phyloP scores from a whole-genome alignment of 2,113 vertebrate genomes.

The Cebus imitator region DNA sequence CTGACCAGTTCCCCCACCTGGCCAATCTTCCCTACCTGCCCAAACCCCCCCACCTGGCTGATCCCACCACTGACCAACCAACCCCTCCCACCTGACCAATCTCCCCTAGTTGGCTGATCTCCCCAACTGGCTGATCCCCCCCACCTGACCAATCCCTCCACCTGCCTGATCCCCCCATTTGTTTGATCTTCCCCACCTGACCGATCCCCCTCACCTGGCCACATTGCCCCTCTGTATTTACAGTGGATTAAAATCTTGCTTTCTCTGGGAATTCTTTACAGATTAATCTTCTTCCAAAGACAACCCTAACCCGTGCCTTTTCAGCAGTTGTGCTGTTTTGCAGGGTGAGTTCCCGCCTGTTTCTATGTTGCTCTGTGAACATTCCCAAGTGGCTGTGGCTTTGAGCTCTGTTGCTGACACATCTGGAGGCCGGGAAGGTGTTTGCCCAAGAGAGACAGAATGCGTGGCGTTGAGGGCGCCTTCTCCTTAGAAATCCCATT shows the following conservation, averaged over 20 bases:
- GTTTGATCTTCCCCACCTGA: too few relatives aligned
- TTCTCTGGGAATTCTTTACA: not conserved
- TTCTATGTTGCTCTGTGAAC: not conserved
- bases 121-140: accelerated
- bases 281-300: too few relatives aligned
- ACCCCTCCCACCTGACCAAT: too few relatives aligned
- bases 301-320: accelerated
- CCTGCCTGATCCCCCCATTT: accelerated
- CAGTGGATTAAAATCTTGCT: too few relatives aligned
- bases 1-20: too few relatives aligned
- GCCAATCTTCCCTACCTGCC: accelerated
- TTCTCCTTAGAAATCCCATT: not conserved
- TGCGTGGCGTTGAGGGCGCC: too few relatives aligned
- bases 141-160: not conserved
- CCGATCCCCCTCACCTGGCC: not conserved
- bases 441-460: not conserved
- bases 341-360: accelerated
- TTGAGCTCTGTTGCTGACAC: not conserved
- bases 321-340: not conserved
- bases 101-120: too few relatives aligned
- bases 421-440: not conserved
- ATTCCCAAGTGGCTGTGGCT: not conserved
- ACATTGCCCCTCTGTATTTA: not conserved
- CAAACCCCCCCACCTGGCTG: accelerated
- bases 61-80: not conserved